These are phyloP conservation scores for Sus cebifrons DNA, from an alignment of 2,797 vertebrate species.

Conservation along the genomic window DNA sequence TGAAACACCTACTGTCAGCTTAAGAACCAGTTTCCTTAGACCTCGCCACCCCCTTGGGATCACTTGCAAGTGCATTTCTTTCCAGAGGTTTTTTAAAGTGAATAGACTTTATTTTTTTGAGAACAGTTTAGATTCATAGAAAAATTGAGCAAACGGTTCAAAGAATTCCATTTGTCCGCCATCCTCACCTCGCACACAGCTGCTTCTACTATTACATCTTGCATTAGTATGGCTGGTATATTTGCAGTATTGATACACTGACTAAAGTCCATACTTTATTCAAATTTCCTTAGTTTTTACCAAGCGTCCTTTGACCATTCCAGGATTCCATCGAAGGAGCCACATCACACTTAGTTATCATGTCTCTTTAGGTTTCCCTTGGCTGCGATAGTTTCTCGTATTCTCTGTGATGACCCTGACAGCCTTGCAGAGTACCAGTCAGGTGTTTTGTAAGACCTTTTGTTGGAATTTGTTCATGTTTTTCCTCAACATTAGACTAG, in stretches of 20 bases:
- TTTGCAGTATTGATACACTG: not conserved
- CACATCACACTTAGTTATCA: not conserved
- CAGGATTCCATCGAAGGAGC: not conserved
- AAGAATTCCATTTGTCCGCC: not conserved
- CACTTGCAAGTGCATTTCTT: not conserved
- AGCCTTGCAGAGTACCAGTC: not conserved
- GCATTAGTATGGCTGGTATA: not conserved
- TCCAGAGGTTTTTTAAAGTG: not conserved
- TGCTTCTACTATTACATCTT: not conserved
- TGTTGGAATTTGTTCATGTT: not conserved
- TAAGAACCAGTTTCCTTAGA: not conserved
- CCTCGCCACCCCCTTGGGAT: not conserved
- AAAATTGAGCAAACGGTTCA: not conserved
- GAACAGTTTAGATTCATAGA: slow-evolving; percentile 29
- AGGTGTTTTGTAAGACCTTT: not conserved
- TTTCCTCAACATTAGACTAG: not conserved
- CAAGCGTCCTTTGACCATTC: not conserved
- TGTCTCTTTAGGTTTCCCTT: not conserved
- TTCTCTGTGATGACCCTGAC: not conserved
- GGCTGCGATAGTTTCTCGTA: not conserved
- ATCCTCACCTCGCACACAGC: not conserved
- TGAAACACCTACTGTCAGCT: not conserved
- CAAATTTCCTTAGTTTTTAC: slow-evolving; percentile 23
- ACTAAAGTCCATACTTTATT: not conserved
- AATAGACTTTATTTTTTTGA: not conserved